Evolutionary conservation across 1,140 invertebrate species (phyloP).

Genomic region (Macrobrachium nipponense): DNA sequence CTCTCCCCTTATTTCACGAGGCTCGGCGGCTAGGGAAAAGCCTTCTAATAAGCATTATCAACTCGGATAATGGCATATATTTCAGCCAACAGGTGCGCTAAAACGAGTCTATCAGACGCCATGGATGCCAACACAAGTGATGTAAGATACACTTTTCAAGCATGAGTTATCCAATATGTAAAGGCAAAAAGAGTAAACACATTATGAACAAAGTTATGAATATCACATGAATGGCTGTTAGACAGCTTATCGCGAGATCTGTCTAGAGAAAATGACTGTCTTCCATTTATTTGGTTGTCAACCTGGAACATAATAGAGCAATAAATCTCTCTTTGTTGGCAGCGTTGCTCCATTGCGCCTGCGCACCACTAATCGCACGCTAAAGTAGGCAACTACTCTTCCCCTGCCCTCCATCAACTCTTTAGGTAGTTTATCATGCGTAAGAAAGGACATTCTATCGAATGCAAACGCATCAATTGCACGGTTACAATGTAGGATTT

Average conservation of each 20-base stretch:
- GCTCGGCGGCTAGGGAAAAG: too few relatives aligned
- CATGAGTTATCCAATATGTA: too few relatives aligned
- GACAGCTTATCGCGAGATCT: too few relatives aligned
- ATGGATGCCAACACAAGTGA: conserved; percentile 16
- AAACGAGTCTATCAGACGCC: conserved; percentile 34
- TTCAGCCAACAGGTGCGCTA: background rate
- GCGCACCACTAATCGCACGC: conserved; percentile 36
- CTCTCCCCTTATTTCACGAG: too few relatives aligned
- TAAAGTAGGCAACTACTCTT: conserved; percentile 24
- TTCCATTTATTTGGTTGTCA: too few relatives aligned
- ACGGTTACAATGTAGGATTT: background rate
- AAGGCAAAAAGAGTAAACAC: too few relatives aligned
- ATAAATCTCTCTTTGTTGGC: conserved; percentile 6
- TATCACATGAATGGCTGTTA: too few relatives aligned
- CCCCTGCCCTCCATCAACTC: conserved; percentile 1
- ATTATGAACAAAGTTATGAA: conserved; percentile 1
- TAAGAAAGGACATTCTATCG: conserved; percentile 26
- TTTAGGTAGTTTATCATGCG: conserved; percentile 9
- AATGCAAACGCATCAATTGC: conserved; percentile 7
- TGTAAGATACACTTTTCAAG: background rate
- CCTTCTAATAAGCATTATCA: background rate
- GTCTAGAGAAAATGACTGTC: too few relatives aligned
- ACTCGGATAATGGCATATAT: background rate
- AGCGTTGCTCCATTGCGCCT: conserved; percentile 15
- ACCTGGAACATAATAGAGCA: too few relatives aligned